These are phyloP conservation scores for Tragelaphus strepsiceros DNA, from an alignment of 2,113 vertebrate species.

Conservation along the genomic window DNA sequence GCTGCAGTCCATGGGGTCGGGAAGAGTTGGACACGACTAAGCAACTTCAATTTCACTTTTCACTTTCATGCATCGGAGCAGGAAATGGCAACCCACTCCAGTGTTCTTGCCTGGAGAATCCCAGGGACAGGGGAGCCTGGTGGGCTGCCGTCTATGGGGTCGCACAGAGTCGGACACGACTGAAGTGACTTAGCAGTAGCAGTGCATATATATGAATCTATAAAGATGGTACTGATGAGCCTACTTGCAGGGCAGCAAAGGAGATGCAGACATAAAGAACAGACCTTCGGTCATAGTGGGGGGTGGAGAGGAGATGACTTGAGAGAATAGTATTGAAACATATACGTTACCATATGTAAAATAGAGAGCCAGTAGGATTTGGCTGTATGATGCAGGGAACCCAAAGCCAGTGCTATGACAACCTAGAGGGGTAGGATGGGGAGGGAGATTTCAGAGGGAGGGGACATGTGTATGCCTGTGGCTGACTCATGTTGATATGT, in stretches of 20 bases:
- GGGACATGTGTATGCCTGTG: neutral
- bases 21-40: too few species aligned
- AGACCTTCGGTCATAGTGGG: neutral
- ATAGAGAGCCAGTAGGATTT: neutral
- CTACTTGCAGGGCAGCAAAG: neutral
- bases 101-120: too few species aligned
- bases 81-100: too few species aligned
- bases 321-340: neutral
- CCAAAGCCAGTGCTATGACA: neutral
- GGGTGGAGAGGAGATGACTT: neutral
- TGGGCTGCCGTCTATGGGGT: too few species aligned
- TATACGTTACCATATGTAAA: neutral
- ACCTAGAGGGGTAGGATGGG: neutral
- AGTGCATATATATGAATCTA: neutral
- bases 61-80: too few species aligned
- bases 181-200: too few species aligned
- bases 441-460: neutral
- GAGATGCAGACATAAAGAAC: neutral
- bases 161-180: too few species aligned
- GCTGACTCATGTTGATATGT: neutral
- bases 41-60: too few species aligned
- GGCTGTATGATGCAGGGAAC: neutral
- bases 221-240: neutral
- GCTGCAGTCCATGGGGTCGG: too few species aligned
- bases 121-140: too few species aligned